Percentiles rank a stretch among this genome's conserved stretches.
phyloP scores from a whole-genome alignment of 2,888 invertebrate genomes.

The Serrognathus titanus region DNA sequence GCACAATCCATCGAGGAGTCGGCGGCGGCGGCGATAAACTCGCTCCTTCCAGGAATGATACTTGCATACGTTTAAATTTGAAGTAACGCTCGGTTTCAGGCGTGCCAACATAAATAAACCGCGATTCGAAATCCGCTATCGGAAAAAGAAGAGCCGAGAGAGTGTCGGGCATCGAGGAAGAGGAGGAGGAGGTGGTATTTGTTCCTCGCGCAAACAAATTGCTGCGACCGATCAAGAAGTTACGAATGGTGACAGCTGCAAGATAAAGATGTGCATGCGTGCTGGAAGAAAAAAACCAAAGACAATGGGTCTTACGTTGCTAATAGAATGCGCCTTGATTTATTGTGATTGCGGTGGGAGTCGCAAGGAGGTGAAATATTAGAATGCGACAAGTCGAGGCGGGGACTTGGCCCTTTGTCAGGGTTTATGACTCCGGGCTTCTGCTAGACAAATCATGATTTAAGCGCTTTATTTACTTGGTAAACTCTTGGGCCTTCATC shows the following conservation, averaged over 20 bases:
- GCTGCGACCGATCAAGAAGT: constrained; percentile 15
- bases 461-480: constrained; percentile 24
- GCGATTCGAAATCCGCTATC: too few species aligned
- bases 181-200: constrained; percentile 6
- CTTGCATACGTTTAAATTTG: too few species aligned
- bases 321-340: constrained; percentile 28
- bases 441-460: constrained; percentile 29
- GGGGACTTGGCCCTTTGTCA: constrained; percentile 30
- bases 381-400: constrained; percentile 31
- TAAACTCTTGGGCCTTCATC: too few species aligned
- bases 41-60: too few species aligned
- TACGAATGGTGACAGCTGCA: constrained; percentile 14
- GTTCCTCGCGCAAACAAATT: constrained; percentile 13
- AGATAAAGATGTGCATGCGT: constrained; percentile 10
- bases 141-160: not conserved
- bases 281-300: constrained; percentile 8
- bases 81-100: too few species aligned
- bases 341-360: constrained; percentile 33
- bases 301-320: constrained; percentile 19
- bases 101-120: too few species aligned
- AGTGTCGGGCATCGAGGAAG: not conserved
- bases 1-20: too few species aligned
- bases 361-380: constrained; percentile 35
- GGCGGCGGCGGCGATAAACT: too few species aligned
- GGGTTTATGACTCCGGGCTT: constrained; percentile 28